phyloP scores from a whole-genome alignment of 2,888 invertebrate genomes.

The Clusia tigrina region DNA sequence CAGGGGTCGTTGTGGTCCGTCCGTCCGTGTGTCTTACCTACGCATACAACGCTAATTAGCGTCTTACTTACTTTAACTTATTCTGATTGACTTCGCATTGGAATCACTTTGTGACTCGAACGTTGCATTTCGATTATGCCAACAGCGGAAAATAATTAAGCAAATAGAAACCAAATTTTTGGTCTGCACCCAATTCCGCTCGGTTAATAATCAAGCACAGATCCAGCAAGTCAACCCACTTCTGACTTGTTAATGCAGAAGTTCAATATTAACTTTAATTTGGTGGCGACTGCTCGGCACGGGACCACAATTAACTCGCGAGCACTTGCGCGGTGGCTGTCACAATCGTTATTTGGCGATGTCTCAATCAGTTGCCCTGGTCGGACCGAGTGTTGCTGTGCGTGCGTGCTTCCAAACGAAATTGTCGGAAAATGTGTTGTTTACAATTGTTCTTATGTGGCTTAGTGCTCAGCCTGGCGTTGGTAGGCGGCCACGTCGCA shows the following conservation, averaged over 20 bases:
- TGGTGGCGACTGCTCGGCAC: not conserved
- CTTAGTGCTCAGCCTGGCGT: constrained; percentile 16
- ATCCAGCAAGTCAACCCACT: not conserved
- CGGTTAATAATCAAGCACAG: not conserved
- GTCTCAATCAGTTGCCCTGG: constrained; percentile 21
- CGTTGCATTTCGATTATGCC: no score
- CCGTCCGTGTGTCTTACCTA: no score
- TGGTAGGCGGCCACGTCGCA: constrained; percentile 16
- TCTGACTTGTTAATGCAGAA: not conserved
- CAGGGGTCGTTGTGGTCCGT: no score
- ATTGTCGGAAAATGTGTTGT: no score
- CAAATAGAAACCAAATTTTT: no score
- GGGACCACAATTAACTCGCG: not conserved
- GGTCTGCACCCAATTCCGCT: no score
- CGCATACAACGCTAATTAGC: no score
- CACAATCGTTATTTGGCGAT: not conserved
- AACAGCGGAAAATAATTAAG: no score
- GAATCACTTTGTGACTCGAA: not conserved
- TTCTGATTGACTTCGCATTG: not conserved
- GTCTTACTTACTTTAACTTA: not conserved
- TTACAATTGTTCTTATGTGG: not conserved
- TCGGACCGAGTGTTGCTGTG: not conserved
- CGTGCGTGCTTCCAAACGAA: not conserved
- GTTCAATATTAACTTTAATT: constrained; percentile 6
- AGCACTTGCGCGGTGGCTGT: not conserved